Percentiles rank a stretch among this genome's conserved stretches.
Conservation (phyloP, 1,140 invertebrate species). For the Triops longicaudatus region DNA sequence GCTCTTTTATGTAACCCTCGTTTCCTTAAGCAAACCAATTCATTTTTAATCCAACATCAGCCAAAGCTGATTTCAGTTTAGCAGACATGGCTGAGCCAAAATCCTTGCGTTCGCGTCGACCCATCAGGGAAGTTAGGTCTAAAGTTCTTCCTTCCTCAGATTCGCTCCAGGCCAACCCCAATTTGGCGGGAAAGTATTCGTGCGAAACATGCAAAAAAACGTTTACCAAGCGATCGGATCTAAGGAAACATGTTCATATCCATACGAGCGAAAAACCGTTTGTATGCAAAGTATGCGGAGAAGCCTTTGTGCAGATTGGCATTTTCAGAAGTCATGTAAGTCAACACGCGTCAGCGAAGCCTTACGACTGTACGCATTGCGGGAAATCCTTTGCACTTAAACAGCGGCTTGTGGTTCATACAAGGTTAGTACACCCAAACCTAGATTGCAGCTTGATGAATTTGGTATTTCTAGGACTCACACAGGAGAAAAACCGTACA, state of each 20-base stretch:
- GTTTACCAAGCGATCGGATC: constrained; percentile 21
- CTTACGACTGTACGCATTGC: constrained; percentile 60
- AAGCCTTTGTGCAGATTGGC: constrained; percentile 46
- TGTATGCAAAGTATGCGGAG: constrained; percentile 83
- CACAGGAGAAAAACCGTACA: constrained; percentile 55
- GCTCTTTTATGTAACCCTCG: too few relatives aligned
- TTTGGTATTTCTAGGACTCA: constrained; percentile 42
- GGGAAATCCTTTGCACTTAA: constrained; percentile 64
- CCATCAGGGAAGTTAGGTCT: not conserved
- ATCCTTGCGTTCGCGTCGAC: not conserved
- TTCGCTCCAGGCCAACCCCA: not conserved
- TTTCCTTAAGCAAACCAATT: too few relatives aligned
- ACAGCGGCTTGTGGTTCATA: constrained; percentile 63
- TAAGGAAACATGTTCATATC: constrained; percentile 27
- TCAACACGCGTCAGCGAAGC: constrained; percentile 56
- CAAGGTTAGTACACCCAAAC: constrained; percentile 53
- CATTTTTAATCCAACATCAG: not conserved
- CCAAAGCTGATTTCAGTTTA: not conserved
- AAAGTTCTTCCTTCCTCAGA: not conserved
- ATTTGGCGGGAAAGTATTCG: constrained; percentile 21
- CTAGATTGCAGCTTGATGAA: constrained; percentile 39
- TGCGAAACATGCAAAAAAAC: constrained; percentile 25
- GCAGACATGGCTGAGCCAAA: not conserved
- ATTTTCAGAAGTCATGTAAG: constrained; percentile 34
- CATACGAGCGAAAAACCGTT: constrained; percentile 41